Conservation (phyloP, 2,888 invertebrate genomes). For the Lamellibrachia columna region DNA sequence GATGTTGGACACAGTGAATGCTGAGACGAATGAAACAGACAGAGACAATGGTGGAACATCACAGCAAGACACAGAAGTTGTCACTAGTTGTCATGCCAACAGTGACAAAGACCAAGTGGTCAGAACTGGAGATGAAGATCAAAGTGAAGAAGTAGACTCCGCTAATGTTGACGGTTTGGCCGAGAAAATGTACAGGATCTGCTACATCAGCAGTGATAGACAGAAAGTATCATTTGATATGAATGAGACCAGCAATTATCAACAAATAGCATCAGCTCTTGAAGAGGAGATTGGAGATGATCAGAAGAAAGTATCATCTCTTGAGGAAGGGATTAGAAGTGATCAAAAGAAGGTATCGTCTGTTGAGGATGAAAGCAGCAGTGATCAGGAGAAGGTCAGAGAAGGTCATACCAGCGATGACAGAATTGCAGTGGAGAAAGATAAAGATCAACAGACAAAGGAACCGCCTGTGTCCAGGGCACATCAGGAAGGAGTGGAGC, state of each 20-base stretch:
- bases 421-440: neutral
- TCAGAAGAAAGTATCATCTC: neutral
- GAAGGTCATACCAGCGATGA: neutral
- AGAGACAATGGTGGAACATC: neutral
- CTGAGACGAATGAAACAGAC: neutral
- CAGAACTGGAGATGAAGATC: neutral
- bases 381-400: neutral
- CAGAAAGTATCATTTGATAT: neutral
- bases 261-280: neutral
- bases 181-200: neutral
- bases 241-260: neutral
- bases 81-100: neutral
- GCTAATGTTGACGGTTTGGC: neutral
- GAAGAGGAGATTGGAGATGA: neutral
- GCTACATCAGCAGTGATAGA: neutral
- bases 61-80: neutral
- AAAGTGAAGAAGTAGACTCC: neutral
- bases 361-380: neutral
- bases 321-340: neutral
- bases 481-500: neutral
- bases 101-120: too few species aligned
- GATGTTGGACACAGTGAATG: constrained; percentile 6
- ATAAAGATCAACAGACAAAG: neutral
- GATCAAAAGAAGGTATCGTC: neutral
- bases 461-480: neutral